Base-by-base conservation (phyloP, 2,797 vertebrate genomes). In the Sebastes flavidus region DNA sequence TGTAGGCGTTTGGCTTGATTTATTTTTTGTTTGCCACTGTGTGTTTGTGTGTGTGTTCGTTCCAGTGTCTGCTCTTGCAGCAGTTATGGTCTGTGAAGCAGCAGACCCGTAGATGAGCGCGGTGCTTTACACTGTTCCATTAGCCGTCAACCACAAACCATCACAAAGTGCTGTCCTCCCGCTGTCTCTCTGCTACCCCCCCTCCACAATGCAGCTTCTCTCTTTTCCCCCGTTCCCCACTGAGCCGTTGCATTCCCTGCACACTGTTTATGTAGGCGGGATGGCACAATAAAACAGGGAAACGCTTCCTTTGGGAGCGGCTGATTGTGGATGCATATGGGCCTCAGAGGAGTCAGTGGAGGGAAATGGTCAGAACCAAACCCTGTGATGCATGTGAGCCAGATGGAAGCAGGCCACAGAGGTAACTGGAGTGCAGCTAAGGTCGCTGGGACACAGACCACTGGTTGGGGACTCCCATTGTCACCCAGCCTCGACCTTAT, bases 381-480 rank as follows among this genome's bases (percentile, higher is more conserved):
- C 36, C 34, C 60, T 36, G 22, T 74, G 70, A 89, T 67, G 82
- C 72, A 82, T 72, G 71, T 54, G 49, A 16, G 49, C 56, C 72
- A 77, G 74, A 81, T 77, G 81, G 81, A 83, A 72, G 42, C 24
- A 29, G 61, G 46, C 55, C 78, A 78, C 32, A 29, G 84, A 73
- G 77, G 89, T 77, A 69, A 68, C n/a, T 69, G 69, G 27, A 85
- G 69, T 71, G 65, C 54, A 60, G 77, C 63, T 70, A 22, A 49
- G 25, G 82, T 66, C 38, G 13, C 18, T 6, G 79, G 18, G 66
- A 80, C 52, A 67, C 74, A 81, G 72, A 82, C 81, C 25, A 14
- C 85, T 70, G 81, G 81, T 87, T 82, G 87, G 87, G 85, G 91
- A 88, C 88, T 89, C 80, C 80, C 81, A 86, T 90, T 84, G 85